Conservation (phyloP, 2,113 vertebrate genomes). For the Tachysurus fulvidraco region DNA sequence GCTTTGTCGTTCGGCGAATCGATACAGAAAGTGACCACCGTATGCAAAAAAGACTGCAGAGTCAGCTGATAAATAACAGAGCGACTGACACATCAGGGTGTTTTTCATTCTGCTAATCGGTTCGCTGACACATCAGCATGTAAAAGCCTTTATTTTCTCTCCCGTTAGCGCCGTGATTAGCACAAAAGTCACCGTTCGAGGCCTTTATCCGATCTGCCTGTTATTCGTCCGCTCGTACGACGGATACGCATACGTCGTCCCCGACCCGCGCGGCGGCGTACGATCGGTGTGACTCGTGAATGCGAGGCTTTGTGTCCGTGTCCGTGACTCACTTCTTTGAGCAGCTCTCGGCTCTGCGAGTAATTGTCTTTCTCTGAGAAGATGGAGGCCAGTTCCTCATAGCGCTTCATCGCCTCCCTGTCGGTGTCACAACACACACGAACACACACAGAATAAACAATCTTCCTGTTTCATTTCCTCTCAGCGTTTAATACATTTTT, state of each 20-base stretch:
- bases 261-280: neutral
- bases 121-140: neutral
- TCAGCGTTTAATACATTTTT: neutral
- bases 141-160: neutral
- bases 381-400: conserved; percentile 79
- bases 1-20: neutral
- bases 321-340: conserved; percentile 73
- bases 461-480: neutral
- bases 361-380: conserved; percentile 91
- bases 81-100: neutral
- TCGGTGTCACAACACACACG: conserved; percentile 19
- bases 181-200: neutral
- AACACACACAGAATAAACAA: neutral
- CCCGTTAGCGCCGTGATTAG: neutral
- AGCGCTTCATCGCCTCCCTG: conserved; percentile 78
- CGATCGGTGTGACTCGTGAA: neutral
- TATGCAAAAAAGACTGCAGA: neutral
- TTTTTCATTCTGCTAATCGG: neutral
- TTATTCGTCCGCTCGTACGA: neutral
- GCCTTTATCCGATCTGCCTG: neutral
- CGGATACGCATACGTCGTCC: neutral
- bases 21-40: neutral
- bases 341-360: conserved; percentile 83
- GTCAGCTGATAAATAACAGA: neutral
- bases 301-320: conserved; percentile 1